A percentile compares a stretch with the other conserved stretches of the same genome.
Evolutionary conservation across 1,140 invertebrate genomes (phyloP).

Genomic region (Pseudobourletiella spinata): DNA sequence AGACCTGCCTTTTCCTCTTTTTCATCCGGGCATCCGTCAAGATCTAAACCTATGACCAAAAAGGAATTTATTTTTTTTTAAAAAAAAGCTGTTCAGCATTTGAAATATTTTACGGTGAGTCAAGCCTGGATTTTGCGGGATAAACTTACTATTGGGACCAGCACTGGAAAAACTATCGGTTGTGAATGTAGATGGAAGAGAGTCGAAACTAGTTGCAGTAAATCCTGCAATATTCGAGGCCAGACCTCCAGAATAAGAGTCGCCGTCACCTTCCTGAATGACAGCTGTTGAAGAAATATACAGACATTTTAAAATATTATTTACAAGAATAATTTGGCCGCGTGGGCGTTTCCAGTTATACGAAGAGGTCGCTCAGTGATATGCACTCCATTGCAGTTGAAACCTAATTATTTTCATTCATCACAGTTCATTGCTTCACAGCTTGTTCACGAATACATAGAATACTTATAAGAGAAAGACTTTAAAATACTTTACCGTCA

Average conservation of each 20-base stretch:
- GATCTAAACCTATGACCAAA: conserved; percentile 56
- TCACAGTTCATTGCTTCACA: no score
- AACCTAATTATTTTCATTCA: no score
- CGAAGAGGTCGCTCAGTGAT: no score
- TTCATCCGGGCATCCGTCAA: conserved; percentile 80
- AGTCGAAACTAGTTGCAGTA: conserved; percentile 66
- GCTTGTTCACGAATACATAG: no score
- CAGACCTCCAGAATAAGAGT: conserved; percentile 9
- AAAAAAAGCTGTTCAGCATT: no score
- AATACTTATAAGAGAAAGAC: no score
- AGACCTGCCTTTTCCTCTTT: conserved; percentile 94
- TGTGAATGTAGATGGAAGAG: conserved; percentile 77
- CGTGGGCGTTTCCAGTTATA: no score
- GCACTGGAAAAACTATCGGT: conserved; percentile 67
- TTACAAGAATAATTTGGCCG: no score
- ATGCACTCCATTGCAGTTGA: no score
- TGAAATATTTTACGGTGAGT: no score
- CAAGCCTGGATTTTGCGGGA: no score
- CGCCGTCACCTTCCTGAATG: conserved; percentile 13
- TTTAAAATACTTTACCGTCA: conserved; percentile 63
- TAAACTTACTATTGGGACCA: conserved; percentile 51
- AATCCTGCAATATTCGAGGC: conserved; percentile 23
- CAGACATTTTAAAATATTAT: no score
- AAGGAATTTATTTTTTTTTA: neutral
- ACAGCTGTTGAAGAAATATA: conserved; percentile 3